Conservation (phyloP, 2,888 invertebrate genomes). For the Pasiphila rectangulata region DNA sequence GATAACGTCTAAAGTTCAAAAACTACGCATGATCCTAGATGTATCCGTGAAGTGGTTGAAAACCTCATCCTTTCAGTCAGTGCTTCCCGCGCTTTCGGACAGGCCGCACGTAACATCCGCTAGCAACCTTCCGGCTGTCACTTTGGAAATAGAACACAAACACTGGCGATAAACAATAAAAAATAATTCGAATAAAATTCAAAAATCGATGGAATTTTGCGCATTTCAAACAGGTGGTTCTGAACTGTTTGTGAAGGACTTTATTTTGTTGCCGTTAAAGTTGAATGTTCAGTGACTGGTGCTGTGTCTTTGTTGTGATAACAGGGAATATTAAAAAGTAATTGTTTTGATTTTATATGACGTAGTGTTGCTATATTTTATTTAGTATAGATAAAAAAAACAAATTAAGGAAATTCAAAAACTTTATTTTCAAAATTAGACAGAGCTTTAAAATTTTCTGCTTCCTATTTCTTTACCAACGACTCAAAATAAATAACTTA, state of each 20-base stretch:
- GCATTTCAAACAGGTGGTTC: conserved; percentile 48
- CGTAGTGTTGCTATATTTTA: background rate
- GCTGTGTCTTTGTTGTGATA: conserved; percentile 20
- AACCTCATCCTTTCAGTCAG: conserved; percentile 24
- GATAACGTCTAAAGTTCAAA: too few relatives aligned
- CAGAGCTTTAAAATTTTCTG: too few relatives aligned
- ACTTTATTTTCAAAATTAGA: too few relatives aligned
- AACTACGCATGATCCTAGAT: conserved; percentile 3
- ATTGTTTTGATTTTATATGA: conserved; percentile 9
- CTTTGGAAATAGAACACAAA: conserved; percentile 7
- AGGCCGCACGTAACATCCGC: conserved; percentile 19
- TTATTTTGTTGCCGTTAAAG: conserved; percentile 32
- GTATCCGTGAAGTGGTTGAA: conserved; percentile 13
- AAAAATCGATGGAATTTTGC: conserved; percentile 22
- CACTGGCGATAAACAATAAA: background rate
- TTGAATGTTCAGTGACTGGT: conserved; percentile 33
- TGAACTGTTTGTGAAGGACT: conserved; percentile 30
- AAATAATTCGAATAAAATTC: conserved; percentile 2
- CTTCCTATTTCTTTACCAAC: too few relatives aligned
- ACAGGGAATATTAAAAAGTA: conserved; percentile 13
- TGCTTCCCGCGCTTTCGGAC: conserved; percentile 22
- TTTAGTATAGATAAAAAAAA: too few relatives aligned
- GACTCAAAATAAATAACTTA: too few relatives aligned
- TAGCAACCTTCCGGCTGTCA: conserved; percentile 14
- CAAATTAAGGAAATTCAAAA: too few relatives aligned